Evolutionary conservation across 2,797 vertebrate genomes (phyloP).

Genomic region (Propithecus deckenii): DNA sequence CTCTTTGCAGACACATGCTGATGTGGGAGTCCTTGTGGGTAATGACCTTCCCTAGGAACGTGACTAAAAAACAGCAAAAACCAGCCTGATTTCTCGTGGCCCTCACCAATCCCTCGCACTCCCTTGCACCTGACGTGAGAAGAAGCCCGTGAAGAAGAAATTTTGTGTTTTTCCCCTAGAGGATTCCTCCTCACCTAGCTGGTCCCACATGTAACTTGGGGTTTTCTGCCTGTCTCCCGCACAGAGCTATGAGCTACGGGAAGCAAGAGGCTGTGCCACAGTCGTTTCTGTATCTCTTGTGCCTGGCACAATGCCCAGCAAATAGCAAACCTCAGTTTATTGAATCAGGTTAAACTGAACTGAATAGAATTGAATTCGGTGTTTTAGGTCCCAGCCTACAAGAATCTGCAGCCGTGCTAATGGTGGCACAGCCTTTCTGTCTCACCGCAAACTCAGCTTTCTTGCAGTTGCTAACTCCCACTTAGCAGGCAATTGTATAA

Average conservation of each 20-base stretch:
- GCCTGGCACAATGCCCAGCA: not conserved
- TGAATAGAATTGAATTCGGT: not conserved
- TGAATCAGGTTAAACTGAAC: not conserved
- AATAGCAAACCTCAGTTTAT: not conserved
- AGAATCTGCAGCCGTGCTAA: not conserved
- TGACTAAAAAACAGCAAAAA: not conserved
- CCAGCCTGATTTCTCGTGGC: not conserved
- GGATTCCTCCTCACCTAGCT: not conserved
- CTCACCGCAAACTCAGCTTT: not conserved
- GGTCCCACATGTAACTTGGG: not conserved
- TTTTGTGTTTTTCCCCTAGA: not conserved
- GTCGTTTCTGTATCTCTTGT: not conserved
- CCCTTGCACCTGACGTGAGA: not conserved
- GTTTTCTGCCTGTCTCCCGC: not conserved
- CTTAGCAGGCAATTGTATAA: constrained; percentile 28
- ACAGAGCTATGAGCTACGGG: not conserved
- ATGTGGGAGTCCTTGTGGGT: not conserved
- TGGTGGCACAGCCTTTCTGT: not conserved
- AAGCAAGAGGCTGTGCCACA: not conserved
- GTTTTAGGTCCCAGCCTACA: not conserved
- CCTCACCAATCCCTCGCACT: not conserved
- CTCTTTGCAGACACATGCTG: not conserved
- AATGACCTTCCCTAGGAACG: not conserved
- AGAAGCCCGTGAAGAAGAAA: not conserved
- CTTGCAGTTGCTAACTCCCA: constrained; percentile 11